Conservation (phyloP, 2,888 invertebrate genomes). For the Nowickia ferox region DNA sequence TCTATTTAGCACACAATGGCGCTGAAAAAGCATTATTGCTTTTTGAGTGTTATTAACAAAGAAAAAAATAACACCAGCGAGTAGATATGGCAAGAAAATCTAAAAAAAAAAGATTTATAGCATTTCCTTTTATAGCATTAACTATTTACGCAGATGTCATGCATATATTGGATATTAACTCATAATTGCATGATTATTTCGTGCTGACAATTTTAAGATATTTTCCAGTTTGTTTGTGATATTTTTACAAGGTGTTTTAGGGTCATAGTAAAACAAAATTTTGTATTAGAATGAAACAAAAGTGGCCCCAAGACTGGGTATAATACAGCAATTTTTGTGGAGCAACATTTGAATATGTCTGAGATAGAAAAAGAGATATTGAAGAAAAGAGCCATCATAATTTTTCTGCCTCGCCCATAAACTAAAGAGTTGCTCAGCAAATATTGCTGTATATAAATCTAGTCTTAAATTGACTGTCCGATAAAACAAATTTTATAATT, state of each 20-base stretch:
- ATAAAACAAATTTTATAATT: too few relatives aligned
- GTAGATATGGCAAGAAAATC: neutral
- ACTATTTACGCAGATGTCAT: slow-evolving; percentile 25
- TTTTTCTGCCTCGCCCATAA: too few relatives aligned
- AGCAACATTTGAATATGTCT: too few relatives aligned
- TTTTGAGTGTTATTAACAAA: slow-evolving; percentile 78
- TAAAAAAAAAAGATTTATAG: slow-evolving; percentile 59
- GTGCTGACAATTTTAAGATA: neutral
- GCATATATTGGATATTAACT: slow-evolving; percentile 43
- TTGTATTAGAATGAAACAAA: too few relatives aligned
- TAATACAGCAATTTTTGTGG: too few relatives aligned
- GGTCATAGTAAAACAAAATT: too few relatives aligned
- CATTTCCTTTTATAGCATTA: slow-evolving; percentile 49
- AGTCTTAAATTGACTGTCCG: too few relatives aligned
- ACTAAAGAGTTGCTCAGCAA: too few relatives aligned
- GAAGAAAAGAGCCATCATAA: too few relatives aligned
- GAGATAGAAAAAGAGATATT: too few relatives aligned
- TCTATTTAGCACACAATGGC: slow-evolving; percentile 83
- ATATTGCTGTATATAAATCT: too few relatives aligned
- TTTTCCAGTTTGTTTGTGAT: neutral
- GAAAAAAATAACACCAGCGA: neutral
- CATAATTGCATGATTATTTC: slow-evolving; percentile 38
- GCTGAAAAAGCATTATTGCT: slow-evolving; percentile 80
- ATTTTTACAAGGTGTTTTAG: neutral
- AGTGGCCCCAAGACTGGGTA: too few relatives aligned